Conservation (phyloP, 2,797 vertebrate genomes). For the Onychomys leucogaster region DNA sequence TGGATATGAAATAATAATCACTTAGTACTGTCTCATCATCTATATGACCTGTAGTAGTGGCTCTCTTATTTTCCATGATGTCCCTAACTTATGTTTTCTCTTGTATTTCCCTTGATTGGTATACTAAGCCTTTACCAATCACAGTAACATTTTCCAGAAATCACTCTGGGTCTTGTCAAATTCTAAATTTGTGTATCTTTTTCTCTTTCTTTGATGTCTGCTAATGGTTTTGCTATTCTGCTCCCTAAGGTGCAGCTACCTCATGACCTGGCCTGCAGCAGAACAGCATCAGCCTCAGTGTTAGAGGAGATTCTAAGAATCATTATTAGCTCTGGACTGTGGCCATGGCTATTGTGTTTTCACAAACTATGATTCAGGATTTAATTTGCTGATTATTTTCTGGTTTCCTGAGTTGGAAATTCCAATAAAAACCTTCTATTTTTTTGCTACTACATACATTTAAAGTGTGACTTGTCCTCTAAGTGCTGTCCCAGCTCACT, state of each 20-base stretch:
- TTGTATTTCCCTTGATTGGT: not conserved
- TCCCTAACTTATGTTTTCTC: not conserved
- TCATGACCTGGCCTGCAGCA: not conserved
- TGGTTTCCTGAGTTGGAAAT: not conserved
- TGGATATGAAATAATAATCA: not conserved
- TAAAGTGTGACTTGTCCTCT: not conserved
- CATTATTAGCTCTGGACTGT: not conserved
- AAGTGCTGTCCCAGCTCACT: not conserved
- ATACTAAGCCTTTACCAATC: not conserved
- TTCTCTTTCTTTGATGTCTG: not conserved
- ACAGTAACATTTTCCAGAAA: not conserved
- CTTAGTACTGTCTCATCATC: not conserved
- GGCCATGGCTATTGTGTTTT: not conserved
- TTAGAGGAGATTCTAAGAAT: not conserved
- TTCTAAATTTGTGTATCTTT: not conserved
- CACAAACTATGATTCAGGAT: not conserved
- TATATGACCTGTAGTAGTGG: not conserved
- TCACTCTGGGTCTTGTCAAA: not conserved
- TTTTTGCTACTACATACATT: not conserved
- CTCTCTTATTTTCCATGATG: not conserved
- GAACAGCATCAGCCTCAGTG: not conserved
- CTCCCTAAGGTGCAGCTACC: not conserved
- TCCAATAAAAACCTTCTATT: not conserved
- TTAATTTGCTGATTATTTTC: conserved; percentile 10
- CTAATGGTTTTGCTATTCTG: not conserved